Percentiles rank a stretch among this genome's conserved stretches.
Conservation (phyloP, 2,888 invertebrate species). For the Anthrax anthrax region DNA sequence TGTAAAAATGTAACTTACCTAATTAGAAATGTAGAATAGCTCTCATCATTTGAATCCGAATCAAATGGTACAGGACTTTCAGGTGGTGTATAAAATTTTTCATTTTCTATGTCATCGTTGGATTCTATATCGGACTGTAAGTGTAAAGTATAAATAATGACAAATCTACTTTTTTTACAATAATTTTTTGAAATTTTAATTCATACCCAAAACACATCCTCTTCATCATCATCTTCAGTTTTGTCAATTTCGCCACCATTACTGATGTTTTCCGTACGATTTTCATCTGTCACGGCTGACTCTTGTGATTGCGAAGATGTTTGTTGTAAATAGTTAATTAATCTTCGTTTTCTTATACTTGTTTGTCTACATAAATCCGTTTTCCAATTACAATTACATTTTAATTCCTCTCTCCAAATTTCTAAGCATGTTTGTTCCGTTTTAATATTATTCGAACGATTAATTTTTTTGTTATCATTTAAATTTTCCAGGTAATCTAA, state of each 20-base stretch:
- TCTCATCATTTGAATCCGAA: constrained; percentile 29
- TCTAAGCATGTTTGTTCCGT: constrained; percentile 43
- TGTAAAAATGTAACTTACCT: constrained; percentile 53
- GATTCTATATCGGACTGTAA: constrained; percentile 21
- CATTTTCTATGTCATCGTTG: constrained; percentile 25
- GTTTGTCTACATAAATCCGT: constrained; percentile 23
- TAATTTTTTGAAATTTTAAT: no score
- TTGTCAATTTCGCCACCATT: not conserved
- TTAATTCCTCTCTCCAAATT: constrained; percentile 42
- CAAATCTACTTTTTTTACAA: no score
- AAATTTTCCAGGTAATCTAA: not conserved
- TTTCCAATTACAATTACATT: constrained; percentile 51
- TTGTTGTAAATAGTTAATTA: constrained; percentile 21
- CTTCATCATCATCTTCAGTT: constrained; percentile 16
- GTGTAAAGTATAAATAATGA: not conserved
- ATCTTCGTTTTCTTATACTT: constrained; percentile 35
- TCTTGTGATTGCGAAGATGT: not conserved
- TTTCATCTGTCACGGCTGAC: not conserved
- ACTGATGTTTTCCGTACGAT: not conserved
- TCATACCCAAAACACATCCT: constrained; percentile 24
- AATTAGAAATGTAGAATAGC: constrained; percentile 42
- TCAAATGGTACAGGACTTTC: constrained; percentile 30
- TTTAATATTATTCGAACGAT: constrained; percentile 37
- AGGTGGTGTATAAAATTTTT: constrained; percentile 50
- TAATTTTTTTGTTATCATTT: constrained; percentile 16